These are phyloP conservation scores for Latrodectus geometricus DNA, from an alignment of 1,140 invertebrate species.

Conservation along the genomic window DNA sequence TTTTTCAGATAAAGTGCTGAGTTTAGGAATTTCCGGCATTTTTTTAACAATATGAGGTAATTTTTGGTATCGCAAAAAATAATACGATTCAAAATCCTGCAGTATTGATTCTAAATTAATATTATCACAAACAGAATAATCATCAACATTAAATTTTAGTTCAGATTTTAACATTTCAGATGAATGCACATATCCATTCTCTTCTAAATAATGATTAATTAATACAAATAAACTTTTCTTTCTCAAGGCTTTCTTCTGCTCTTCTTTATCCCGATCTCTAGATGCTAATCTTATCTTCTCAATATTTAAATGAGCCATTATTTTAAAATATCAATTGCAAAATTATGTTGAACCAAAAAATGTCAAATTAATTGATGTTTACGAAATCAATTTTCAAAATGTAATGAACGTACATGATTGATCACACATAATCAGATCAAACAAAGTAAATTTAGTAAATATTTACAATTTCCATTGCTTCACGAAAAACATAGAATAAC, in stretches of 20 bases:
- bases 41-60: constrained; percentile 82
- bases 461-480: no score
- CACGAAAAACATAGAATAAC: no score
- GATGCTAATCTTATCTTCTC: constrained; percentile 24
- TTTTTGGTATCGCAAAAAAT: constrained; percentile 85
- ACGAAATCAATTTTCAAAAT: no score
- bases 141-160: constrained; percentile 73
- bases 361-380: no score
- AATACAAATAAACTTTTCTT: constrained; percentile 83
- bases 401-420: no score
- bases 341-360: no score
- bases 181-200: constrained; percentile 73
- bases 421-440: no score
- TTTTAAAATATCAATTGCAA: no score
- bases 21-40: background rate
- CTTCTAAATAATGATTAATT: constrained; percentile 80
- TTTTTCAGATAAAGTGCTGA: no score
- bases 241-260: constrained; percentile 74
- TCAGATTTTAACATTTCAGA: constrained; percentile 43
- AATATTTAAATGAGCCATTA: constrained; percentile 44
- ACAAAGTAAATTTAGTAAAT: no score
- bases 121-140: constrained; percentile 88
- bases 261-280: constrained; percentile 65
- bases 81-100: constrained; percentile 89
- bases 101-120: constrained; percentile 88